Evolutionary conservation across 2,797 vertebrate species (phyloP).

Genomic region (Leptodactylus fallax): DNA sequence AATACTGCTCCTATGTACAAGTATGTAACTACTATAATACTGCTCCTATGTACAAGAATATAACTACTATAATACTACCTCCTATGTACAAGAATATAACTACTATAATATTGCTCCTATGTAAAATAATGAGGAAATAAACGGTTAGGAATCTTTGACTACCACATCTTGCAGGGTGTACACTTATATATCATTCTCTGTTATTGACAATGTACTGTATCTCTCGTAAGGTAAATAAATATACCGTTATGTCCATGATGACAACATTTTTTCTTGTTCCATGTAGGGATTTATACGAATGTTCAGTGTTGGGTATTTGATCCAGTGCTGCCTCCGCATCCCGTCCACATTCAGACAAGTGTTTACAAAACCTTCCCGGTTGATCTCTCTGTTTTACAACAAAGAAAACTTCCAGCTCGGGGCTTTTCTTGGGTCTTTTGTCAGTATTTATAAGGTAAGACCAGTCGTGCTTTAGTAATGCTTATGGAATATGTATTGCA

Average conservation of each 20-base stretch:
- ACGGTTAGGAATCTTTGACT: too few species aligned
- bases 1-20: too few species aligned
- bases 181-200: too few species aligned
- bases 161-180: too few species aligned
- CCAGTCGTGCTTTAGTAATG: not conserved
- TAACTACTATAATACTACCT: not conserved
- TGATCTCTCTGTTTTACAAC: slow-evolving; percentile 95
- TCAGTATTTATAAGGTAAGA: slow-evolving; percentile 98
- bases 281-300: slow-evolving; percentile 97
- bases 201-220: too few species aligned
- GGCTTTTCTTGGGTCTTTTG: slow-evolving; percentile 95
- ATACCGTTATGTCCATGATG: too few species aligned
- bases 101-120: not conserved
- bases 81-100: not conserved
- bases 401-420: slow-evolving; percentile 98
- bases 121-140: not conserved
- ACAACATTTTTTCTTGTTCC: too few species aligned
- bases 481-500: too few species aligned
- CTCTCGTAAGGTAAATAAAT: too few species aligned
- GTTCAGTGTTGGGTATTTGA: slow-evolving; percentile 97
- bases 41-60: not conserved
- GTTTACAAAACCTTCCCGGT: slow-evolving; percentile 91
- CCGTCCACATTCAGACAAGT: slow-evolving; percentile 92
- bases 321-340: slow-evolving; percentile 96
- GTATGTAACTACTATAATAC: too few species aligned